A percentile compares a stretch with the other conserved stretches of the same genome.
phyloP scores from a whole-genome alignment of 2,888 invertebrate genomes.

The Serripes groenlandicus region DNA sequence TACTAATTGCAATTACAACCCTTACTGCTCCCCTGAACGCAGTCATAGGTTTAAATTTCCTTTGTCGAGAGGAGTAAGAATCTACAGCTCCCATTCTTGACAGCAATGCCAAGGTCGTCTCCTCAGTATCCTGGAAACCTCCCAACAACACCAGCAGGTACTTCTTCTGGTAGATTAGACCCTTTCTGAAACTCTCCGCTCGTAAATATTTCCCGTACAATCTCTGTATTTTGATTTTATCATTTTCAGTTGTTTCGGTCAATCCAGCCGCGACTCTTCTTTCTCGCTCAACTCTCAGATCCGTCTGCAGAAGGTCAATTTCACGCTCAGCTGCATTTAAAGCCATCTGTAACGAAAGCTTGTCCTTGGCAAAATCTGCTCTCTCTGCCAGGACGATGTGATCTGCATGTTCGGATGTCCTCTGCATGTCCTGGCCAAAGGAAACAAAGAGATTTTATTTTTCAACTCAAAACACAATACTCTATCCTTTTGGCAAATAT shows the following conservation, averaged over 20 bases:
- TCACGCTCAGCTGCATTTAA: conserved; percentile 82
- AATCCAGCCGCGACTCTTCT: conserved; percentile 66
- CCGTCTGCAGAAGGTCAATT: conserved; percentile 75
- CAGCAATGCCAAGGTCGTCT: conserved; percentile 87
- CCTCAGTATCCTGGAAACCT: conserved; percentile 88
- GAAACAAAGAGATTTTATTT: too few species aligned
- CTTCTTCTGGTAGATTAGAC: conserved; percentile 95
- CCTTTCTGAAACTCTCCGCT: conserved; percentile 94
- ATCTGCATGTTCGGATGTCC: conserved; percentile 48
- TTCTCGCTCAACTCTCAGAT: conserved; percentile 79
- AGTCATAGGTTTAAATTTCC: conserved; percentile 62
- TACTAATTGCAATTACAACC: conserved; percentile 79
- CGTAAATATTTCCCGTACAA: conserved; percentile 90
- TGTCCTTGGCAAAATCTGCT: conserved; percentile 82
- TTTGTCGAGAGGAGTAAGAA: conserved; percentile 16
- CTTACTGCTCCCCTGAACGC: conserved; percentile 80
- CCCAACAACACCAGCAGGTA: conserved; percentile 92
- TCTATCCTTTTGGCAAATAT: too few species aligned
- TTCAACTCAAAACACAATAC: too few species aligned
- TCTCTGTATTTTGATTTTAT: conserved; percentile 81
- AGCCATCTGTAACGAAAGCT: conserved; percentile 78
- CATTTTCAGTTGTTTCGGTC: conserved; percentile 72
- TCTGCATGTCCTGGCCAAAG: conserved; percentile 56
- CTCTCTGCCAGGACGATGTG: conserved; percentile 71
- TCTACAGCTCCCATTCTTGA: conserved; percentile 85